Evolutionary conservation across 2,113 vertebrate genomes (phyloP), one percentile per base, ranked within the genome.

Genomic region (Aegithalos caudatus): DNA sequence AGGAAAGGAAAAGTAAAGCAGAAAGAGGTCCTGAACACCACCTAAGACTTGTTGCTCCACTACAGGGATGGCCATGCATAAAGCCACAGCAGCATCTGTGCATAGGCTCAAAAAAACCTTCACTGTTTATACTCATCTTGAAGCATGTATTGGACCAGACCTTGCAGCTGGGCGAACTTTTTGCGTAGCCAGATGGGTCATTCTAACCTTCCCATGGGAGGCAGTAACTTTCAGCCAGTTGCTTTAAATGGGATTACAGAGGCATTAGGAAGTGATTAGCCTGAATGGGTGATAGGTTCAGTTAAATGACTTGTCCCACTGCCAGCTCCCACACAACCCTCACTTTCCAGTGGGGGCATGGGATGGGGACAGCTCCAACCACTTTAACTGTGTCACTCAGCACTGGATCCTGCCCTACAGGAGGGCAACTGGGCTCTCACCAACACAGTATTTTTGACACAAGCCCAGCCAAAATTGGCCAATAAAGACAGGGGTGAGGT

Each of bases 241-340:
- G 88, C 76, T 96, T 95, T 94, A 96, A 96, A 89, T 83, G 88
- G 91, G 95, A 96, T 97, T 97, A 95, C 0, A 17, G 76, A 0
- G 4, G 96, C 81, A 96, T 96, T 97, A 97, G 90, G 67, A 94
- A 84, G 83, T 3, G 42, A 96, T 97, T 96, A 96, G 94, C 54
- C 60, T 44, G 66, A 50, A 84, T 4, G 24, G 71, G 85, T 11
- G 21, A 93, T 28, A 76, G 92, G 73, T 95, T 96, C 95, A 91
- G 88, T 60, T 87, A 81, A 96, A 87, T 0, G 1, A 70, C 44
- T 89, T 87, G 86, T 77, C 62, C 69, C 5, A 4, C 1, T 2
- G 94, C 95, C 94, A 95, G 60, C 74, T 64, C 35, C 73, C 71
- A 76, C 7, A 2, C 33, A 88, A 58, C 25, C 33, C 76, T 91